phyloP scores from a whole-genome alignment of 2,113 vertebrate species.

The Naja naja region DNA sequence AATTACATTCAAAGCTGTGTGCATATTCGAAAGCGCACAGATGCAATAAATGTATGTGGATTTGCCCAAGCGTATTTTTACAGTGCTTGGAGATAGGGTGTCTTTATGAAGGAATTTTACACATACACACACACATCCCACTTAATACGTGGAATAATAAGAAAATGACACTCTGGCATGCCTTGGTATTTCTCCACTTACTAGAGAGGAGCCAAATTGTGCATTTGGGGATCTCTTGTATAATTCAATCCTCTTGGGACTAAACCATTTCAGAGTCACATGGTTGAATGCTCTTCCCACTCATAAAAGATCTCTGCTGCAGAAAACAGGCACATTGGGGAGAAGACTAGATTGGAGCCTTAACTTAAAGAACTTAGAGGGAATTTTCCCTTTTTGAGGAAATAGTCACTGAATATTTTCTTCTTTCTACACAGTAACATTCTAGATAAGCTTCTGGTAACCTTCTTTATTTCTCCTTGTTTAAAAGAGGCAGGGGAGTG shows the following conservation, averaged over 20 bases:
- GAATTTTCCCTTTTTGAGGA: neutral
- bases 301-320: neutral
- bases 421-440: neutral
- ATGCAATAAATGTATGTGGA: neutral
- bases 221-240: neutral
- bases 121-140: neutral
- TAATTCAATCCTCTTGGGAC: neutral
- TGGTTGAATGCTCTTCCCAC: neutral
- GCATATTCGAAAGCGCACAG: neutral
- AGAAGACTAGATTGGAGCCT: neutral
- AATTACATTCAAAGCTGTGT: neutral
- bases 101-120: neutral
- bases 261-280: neutral
- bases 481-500: neutral
- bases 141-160: neutral
- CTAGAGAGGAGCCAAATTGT: neutral
- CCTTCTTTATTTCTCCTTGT: neutral
- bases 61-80: neutral
- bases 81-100: neutral
- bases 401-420: neutral
- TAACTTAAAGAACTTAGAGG: neutral
- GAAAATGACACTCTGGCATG: neutral
- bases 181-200: neutral
- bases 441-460: neutral
- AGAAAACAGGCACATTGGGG: neutral